Evolutionary conservation across 2,113 vertebrate species (phyloP).

Genomic region (Cyanoramphus novaezelandiae): DNA sequence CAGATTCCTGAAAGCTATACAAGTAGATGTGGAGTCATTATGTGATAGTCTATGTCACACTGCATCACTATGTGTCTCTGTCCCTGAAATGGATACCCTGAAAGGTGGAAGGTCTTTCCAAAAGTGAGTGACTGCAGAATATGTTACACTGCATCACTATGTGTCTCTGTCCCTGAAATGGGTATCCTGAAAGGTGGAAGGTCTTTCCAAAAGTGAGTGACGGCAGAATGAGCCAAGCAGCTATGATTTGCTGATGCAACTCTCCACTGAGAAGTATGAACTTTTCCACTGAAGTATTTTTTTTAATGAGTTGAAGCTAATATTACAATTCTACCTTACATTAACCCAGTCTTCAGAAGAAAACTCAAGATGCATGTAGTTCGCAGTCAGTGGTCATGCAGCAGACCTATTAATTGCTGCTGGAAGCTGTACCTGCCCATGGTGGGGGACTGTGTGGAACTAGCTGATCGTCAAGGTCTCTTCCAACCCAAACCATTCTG

Average conservation of each 20-base stretch:
- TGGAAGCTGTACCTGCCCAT: not conserved
- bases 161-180: not conserved
- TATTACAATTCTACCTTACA: not conserved
- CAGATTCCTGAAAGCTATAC: not conserved
- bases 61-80: not conserved
- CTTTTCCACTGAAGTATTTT: not conserved
- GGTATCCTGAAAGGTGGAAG: not conserved
- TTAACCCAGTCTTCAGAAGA: not conserved
- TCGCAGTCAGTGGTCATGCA: not conserved
- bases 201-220: not conserved
- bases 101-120: not conserved
- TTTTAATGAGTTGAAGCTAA: not conserved
- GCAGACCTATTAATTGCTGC: not conserved
- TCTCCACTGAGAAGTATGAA: not conserved
- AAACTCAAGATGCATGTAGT: not conserved
- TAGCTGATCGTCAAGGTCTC: not conserved
- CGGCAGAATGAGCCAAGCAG: not conserved
- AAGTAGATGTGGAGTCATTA: too few relatives aligned
- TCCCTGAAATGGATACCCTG: not conserved
- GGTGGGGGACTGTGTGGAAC: not conserved
- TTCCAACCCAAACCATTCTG: not conserved
- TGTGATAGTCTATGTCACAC: not conserved
- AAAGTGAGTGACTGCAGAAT: not conserved
- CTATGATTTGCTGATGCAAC: not conserved
- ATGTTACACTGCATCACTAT: not conserved